These are phyloP conservation scores for Diarsia dahlii DNA, from an alignment of 2,888 invertebrate genomes.

Conservation along the genomic window DNA sequence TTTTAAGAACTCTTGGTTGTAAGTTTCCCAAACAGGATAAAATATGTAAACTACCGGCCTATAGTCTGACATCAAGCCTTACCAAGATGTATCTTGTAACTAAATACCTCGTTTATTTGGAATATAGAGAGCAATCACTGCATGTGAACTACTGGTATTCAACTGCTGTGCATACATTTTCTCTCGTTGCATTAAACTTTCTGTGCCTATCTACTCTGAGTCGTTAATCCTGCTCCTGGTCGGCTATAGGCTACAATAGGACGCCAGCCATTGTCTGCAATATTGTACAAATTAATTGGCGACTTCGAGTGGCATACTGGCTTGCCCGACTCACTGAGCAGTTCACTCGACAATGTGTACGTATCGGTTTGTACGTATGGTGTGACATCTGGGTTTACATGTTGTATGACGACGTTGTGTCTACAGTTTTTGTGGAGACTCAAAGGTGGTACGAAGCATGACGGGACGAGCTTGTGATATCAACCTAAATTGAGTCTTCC, in stretches of 20 bases:
- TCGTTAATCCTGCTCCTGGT: background rate
- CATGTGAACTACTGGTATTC: background rate
- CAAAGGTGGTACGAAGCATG: background rate
- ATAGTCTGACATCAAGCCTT: background rate
- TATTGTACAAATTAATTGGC: conserved; percentile 58
- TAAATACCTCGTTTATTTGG: background rate
- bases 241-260: conserved; percentile 31
- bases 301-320: conserved; percentile 38
- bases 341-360: conserved; percentile 8
- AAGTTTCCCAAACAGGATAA: no score
- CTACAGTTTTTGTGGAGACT: background rate
- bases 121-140: background rate
- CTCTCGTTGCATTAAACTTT: background rate
- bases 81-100: background rate
- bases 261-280: conserved; percentile 46
- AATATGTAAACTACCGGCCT: no score
- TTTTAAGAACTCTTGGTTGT: no score
- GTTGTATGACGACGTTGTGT: background rate
- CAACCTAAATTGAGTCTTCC: no score
- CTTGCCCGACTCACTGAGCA: conserved; percentile 20
- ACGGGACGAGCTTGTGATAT: background rate
- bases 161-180: background rate
- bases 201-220: background rate
- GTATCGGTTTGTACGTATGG: background rate
- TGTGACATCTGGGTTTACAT: background rate